A percentile compares a stretch with the other conserved stretches of the same genome.
Conservation (phyloP, 2,113 vertebrate genomes). For the Sinocyclocheilus maitianheensis region DNA sequence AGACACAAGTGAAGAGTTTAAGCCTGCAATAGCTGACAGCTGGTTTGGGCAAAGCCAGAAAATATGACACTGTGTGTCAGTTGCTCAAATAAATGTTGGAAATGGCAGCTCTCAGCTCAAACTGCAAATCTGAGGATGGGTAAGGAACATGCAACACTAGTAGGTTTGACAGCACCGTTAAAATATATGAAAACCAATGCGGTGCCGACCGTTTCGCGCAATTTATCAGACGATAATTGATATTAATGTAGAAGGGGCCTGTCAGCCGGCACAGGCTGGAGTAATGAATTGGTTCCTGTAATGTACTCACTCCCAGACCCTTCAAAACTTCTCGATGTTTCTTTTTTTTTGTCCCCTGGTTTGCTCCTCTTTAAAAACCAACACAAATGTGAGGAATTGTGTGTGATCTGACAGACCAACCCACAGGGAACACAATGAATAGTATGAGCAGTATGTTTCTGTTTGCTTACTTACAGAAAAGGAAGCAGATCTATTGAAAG, state of each 20-base stretch:
- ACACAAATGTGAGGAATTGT: constrained; percentile 25
- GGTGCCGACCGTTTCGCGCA: constrained; percentile 25
- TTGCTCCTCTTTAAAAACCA: constrained; percentile 23
- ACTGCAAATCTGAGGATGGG: constrained; percentile 45
- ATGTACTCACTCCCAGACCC: constrained; percentile 50
- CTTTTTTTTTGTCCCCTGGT: constrained; percentile 24
- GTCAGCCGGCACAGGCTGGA: constrained; percentile 41
- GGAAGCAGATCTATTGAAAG: constrained; percentile 35
- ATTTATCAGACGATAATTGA: constrained; percentile 62
- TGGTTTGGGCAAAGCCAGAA: constrained; percentile 50
- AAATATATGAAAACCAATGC: constrained; percentile 49
- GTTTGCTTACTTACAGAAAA: constrained; percentile 30
- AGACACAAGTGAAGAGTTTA: constrained; percentile 45
- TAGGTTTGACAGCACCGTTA: constrained; percentile 48
- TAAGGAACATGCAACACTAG: background rate
- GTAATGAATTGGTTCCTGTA: constrained; percentile 58
- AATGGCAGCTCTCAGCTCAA: constrained; percentile 49
- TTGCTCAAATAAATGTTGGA: constrained; percentile 56
- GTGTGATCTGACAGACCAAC: constrained; percentile 25
- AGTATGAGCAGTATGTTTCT: constrained; percentile 22
- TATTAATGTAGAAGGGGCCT: constrained; percentile 61
- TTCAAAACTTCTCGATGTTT: constrained; percentile 46
- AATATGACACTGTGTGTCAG: constrained; percentile 54
- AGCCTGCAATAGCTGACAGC: constrained; percentile 52
- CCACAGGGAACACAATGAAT: constrained; percentile 33